Percentiles rank a stretch among this genome's conserved stretches.
Conservation (phyloP, 1,140 invertebrate genomes). For the Chymomyza costata region DNA sequence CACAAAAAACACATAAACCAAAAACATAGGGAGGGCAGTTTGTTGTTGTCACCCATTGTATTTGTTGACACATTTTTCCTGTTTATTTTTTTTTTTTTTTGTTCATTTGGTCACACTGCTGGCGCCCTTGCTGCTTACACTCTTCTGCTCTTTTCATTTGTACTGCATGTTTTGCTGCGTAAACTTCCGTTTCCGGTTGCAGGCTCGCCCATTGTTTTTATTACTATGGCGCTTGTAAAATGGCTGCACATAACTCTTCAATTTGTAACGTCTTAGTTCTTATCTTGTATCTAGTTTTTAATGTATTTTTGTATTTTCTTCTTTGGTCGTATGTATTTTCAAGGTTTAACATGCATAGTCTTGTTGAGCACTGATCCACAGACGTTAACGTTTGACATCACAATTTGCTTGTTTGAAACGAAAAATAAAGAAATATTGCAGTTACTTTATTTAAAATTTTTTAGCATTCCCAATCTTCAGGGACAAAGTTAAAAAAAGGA, state of each 20-base stretch:
- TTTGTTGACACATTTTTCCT: constrained; percentile 23
- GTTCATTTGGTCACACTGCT: constrained; percentile 5
- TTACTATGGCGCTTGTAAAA: no score
- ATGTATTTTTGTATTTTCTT: constrained; percentile 45
- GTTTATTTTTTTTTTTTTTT: constrained; percentile 12
- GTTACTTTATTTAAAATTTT: no score
- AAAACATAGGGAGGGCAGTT: constrained; percentile 17
- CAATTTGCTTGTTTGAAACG: no score
- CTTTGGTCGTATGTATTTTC: constrained; percentile 35
- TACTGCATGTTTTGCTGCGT: constrained; percentile 53
- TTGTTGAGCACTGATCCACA: no score
- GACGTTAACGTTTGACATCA: no score
- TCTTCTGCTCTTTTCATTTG: not conserved
- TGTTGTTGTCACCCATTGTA: constrained; percentile 27
- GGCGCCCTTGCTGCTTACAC: constrained; percentile 37
- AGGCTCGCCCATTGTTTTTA: constrained; percentile 47
- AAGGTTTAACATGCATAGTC: constrained; percentile 8
- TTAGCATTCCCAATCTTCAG: no score
- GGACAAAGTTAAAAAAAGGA: no score
- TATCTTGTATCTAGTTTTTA: constrained; percentile 10
- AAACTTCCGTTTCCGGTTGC: constrained; percentile 64
- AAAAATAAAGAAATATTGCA: no score
- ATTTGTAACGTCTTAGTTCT: constrained; percentile 4
- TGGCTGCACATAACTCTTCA: no score
- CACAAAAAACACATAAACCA: constrained; percentile 39